These are phyloP conservation scores for Mareca strepera DNA, from an alignment of 2,797 vertebrate species.

Conservation along the genomic window DNA sequence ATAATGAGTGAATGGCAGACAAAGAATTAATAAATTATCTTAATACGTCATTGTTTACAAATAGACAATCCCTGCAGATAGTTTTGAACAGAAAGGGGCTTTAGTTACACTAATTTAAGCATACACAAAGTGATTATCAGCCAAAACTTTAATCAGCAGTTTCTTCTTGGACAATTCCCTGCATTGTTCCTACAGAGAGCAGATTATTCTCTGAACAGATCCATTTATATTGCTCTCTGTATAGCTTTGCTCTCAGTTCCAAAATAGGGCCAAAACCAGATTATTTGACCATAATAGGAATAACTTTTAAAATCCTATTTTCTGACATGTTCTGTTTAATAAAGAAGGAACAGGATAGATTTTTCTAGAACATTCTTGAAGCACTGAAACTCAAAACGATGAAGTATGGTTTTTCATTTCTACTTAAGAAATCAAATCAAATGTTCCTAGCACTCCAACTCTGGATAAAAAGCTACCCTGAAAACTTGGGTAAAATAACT, in stretches of 20 bases:
- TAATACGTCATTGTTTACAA: constrained; percentile 68
- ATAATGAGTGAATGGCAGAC: constrained; percentile 57
- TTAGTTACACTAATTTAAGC: constrained; percentile 54
- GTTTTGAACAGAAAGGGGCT: constrained; percentile 48
- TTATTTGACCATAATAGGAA: background rate
- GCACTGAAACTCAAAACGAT: background rate
- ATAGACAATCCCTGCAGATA: constrained; percentile 48
- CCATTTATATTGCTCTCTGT: background rate
- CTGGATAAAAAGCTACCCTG: background rate
- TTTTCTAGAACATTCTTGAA: background rate
- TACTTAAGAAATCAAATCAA: background rate
- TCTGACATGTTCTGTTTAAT: background rate
- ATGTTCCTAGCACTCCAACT: background rate
- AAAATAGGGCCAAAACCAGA: background rate
- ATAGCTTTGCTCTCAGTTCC: background rate
- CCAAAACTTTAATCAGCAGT: constrained; percentile 30
- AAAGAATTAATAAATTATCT: constrained; percentile 65
- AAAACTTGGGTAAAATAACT: background rate
- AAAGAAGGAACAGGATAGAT: background rate
- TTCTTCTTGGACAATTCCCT: constrained; percentile 48
- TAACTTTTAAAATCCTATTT: background rate
- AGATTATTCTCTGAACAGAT: background rate
- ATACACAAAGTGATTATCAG: constrained; percentile 40
- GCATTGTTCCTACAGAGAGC: constrained; percentile 5
- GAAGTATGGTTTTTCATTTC: background rate